A percentile compares a stretch with the other conserved stretches of the same genome.
These are phyloP conservation scores for Pissodes strobi DNA, from an alignment of 1,140 invertebrate species.

Conservation along the genomic window DNA sequence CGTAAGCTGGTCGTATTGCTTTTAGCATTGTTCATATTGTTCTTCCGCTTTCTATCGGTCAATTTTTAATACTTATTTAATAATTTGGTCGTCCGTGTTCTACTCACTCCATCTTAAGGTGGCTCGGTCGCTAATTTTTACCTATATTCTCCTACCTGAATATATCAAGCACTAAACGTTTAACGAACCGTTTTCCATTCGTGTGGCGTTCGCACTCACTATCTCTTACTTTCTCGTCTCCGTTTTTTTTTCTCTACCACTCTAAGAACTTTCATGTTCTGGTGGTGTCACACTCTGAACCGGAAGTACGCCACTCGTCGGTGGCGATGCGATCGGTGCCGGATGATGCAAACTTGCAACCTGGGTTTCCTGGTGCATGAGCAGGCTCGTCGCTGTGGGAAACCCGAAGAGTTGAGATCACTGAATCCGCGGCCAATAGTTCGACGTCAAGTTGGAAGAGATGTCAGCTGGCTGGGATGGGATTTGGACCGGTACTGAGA, in stretches of 20 bases:
- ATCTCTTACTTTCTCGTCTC: background rate
- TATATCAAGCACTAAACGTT: too few species aligned
- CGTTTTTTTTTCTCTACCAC: too few species aligned
- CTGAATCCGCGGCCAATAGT: slow-evolving; percentile 96
- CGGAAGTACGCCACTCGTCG: slow-evolving; percentile 43
- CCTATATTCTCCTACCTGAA: too few species aligned
- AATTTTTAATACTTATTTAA: too few species aligned
- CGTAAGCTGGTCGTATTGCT: too few species aligned
- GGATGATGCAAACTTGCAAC: slow-evolving; percentile 43
- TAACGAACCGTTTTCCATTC: too few species aligned
- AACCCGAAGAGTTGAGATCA: slow-evolving; percentile 79
- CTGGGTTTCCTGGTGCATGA: slow-evolving; percentile 66
- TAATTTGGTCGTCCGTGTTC: too few species aligned
- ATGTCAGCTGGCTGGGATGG: slow-evolving; percentile 87
- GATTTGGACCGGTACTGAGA: slow-evolving; percentile 96
- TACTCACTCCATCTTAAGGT: too few species aligned
- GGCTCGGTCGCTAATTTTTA: too few species aligned
- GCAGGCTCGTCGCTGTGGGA: slow-evolving; percentile 64
- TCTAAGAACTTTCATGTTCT: slow-evolving; percentile 35
- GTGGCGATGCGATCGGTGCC: slow-evolving; percentile 53
- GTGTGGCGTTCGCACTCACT: background rate
- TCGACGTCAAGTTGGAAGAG: slow-evolving; percentile 82
- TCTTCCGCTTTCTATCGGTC: too few species aligned
- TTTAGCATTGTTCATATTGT: too few species aligned
- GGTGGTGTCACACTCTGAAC: slow-evolving; percentile 29